phyloP scores from a whole-genome alignment of 2,888 invertebrate species.

The Orthonychiurus folsomi region DNA sequence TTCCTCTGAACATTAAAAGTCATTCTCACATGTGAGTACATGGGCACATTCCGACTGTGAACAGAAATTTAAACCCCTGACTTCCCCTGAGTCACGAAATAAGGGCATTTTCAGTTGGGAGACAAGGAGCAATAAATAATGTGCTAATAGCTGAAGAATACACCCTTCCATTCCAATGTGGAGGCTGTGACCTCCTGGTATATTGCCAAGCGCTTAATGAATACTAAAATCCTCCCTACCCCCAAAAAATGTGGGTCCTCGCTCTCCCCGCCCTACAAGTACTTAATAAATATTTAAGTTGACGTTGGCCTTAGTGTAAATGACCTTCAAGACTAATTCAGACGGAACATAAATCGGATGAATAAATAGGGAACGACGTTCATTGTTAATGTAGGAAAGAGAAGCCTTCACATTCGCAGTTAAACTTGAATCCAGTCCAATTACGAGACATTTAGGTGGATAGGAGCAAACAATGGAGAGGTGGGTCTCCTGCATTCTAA shows the following conservation, averaged over 20 bases:
- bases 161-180: background rate
- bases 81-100: no score
- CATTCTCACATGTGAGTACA: no score
- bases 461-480: background rate
- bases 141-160: background rate
- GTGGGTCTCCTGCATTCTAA: background rate
- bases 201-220: background rate
- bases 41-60: no score
- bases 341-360: background rate
- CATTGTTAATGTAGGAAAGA: background rate
- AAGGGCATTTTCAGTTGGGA: background rate
- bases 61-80: no score
- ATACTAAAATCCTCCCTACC: constrained; percentile 1
- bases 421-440: background rate
- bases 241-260: no score
- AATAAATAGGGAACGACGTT: background rate
- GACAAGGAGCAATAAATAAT: background rate
- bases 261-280: no score
- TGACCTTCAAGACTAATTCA: background rate
- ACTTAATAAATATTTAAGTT: background rate
- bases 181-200: background rate
- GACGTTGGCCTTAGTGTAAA: background rate
- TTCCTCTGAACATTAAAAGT: no score
- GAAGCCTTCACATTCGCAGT: background rate
- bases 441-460: background rate